These are phyloP conservation scores for Melanostigma gelatinosum DNA, from an alignment of 2,113 vertebrate genomes.

Conservation along the genomic window DNA sequence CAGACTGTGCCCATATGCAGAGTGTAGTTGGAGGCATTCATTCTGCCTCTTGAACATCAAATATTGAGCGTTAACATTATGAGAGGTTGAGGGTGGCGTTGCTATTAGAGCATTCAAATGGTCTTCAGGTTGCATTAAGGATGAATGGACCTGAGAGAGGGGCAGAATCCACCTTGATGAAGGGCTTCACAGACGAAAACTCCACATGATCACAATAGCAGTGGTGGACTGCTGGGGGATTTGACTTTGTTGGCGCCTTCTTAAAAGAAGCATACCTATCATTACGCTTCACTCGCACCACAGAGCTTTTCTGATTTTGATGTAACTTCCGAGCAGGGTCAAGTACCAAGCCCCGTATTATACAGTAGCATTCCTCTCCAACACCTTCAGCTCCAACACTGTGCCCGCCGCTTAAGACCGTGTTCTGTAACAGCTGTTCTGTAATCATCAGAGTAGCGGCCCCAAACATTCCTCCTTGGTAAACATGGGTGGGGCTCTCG, in stretches of 20 bases:
- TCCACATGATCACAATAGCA: not conserved
- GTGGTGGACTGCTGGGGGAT: slow-evolving; percentile 1
- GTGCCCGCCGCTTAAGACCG: slow-evolving; percentile 65
- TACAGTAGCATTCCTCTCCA: slow-evolving; percentile 75
- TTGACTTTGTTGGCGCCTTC: slow-evolving; percentile 17
- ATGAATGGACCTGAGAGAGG: slow-evolving; percentile 10
- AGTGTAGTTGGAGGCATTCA: slow-evolving; percentile 34
- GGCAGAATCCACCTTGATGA: slow-evolving; percentile 19
- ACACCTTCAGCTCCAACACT: slow-evolving; percentile 69
- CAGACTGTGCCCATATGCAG: slow-evolving; percentile 60
- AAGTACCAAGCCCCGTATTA: slow-evolving; percentile 41
- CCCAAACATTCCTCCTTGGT: slow-evolving; percentile 81
- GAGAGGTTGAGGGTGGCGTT: slow-evolving; percentile 12
- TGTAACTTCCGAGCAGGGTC: slow-evolving; percentile 53
- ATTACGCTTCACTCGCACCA: slow-evolving; percentile 33
- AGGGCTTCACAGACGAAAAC: slow-evolving; percentile 8
- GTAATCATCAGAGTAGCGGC: slow-evolving; percentile 71
- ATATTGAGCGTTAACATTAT: slow-evolving; percentile 49
- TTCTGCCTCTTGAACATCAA: slow-evolving; percentile 30
- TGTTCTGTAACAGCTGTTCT: slow-evolving; percentile 75
- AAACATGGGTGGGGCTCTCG: slow-evolving; percentile 79
- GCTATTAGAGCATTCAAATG: slow-evolving; percentile 14
- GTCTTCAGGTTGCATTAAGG: slow-evolving; percentile 21
- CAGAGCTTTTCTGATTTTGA: slow-evolving; percentile 38
- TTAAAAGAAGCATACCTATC: slow-evolving; percentile 32